phyloP scores from a whole-genome alignment of 1,140 invertebrate species.

The Thalassaphorura encarpata region DNA sequence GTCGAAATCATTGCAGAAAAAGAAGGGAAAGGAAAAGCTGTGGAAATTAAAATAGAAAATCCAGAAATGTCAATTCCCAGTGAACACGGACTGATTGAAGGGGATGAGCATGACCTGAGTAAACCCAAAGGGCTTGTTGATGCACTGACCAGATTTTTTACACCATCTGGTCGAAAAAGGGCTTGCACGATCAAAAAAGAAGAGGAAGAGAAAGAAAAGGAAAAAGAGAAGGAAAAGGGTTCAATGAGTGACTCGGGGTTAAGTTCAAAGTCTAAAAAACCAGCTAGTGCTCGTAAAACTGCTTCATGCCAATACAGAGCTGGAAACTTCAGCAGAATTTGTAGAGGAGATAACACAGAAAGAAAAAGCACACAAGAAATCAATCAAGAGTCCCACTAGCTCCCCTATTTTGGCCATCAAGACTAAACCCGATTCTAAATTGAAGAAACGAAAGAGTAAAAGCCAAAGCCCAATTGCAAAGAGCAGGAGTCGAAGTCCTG shows the following conservation, averaged over 20 bases:
- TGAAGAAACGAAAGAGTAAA: no score
- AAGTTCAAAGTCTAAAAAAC: not conserved
- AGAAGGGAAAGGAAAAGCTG: not conserved
- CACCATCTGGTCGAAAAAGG: conserved; percentile 33
- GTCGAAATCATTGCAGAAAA: not conserved
- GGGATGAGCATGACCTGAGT: conserved; percentile 14
- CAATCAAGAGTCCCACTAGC: no score
- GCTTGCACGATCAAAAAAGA: conserved; percentile 13
- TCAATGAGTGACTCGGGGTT: not conserved
- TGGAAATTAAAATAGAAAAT: not conserved
- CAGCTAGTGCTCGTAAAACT: not conserved
- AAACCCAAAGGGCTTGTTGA: conserved; percentile 31
- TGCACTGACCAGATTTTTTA: conserved; percentile 38
- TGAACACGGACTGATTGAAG: conserved; percentile 9
- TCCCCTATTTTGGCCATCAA: no score
- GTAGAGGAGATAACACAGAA: no score
- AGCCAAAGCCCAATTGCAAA: no score
- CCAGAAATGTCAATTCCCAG: not conserved
- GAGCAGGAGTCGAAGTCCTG: no score
- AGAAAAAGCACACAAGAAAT: no score
- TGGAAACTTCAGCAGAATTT: not conserved
- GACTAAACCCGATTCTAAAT: no score
- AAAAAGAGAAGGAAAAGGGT: not conserved
- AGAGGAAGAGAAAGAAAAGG: conserved; percentile 9
- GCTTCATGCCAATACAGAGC: not conserved